phyloP scores from a whole-genome alignment of 2,888 invertebrate species.

The Euplexia lucipara region DNA sequence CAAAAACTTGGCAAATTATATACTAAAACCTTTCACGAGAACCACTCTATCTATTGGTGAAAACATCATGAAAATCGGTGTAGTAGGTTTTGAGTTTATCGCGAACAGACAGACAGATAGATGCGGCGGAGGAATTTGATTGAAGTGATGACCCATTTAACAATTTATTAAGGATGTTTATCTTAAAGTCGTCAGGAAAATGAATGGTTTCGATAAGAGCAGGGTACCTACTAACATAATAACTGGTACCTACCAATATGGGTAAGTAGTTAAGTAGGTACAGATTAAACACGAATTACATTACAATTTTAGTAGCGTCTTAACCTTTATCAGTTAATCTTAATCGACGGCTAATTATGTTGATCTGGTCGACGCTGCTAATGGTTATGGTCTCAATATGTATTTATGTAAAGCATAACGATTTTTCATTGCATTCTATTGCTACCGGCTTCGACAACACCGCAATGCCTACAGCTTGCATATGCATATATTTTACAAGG shows the following conservation, averaged over 20 bases:
- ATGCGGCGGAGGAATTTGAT: too few relatives aligned
- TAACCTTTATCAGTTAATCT: slow-evolving; percentile 69
- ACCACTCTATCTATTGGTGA: too few relatives aligned
- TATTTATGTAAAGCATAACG: slow-evolving; percentile 64
- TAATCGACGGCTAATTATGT: slow-evolving; percentile 71
- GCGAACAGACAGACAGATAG: too few relatives aligned
- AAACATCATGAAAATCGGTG: too few relatives aligned
- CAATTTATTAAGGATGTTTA: not conserved
- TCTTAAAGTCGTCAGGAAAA: not conserved
- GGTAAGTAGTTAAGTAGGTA: slow-evolving; percentile 24
- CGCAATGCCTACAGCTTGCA: too few relatives aligned
- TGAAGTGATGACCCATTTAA: too few relatives aligned
- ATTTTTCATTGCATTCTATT: slow-evolving; percentile 65
- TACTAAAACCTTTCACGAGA: too few relatives aligned
- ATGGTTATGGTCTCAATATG: slow-evolving; percentile 62
- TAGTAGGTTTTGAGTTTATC: too few relatives aligned
- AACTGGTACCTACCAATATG: not conserved
- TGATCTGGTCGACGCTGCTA: slow-evolving; percentile 55
- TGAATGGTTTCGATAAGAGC: not conserved
- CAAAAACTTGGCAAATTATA: too few relatives aligned
- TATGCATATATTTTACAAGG: not conserved
- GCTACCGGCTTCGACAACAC: slow-evolving; percentile 30
- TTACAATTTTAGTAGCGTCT: slow-evolving; percentile 54
- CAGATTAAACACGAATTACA: slow-evolving; percentile 33
- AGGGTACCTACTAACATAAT: not conserved